Evolutionary conservation across 1,140 invertebrate species (phyloP).

Genomic region (Pararge aegeria): DNA sequence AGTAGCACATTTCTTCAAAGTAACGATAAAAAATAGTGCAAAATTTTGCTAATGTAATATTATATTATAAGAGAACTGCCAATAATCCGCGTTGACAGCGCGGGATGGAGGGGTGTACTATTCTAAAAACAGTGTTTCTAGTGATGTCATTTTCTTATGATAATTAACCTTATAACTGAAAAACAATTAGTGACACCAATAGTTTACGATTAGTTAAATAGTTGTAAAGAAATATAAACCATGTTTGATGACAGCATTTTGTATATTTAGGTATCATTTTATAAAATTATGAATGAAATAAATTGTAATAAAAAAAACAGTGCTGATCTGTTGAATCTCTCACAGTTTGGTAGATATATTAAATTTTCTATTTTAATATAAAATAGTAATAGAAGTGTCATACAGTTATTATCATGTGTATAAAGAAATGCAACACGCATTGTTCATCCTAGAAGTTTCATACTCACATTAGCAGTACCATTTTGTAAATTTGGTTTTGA

Average conservation of each 20-base stretch:
- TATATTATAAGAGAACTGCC: constrained; percentile 22
- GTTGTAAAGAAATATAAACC: constrained; percentile 53
- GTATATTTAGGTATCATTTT: constrained; percentile 70
- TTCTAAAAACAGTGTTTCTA: constrained; percentile 39
- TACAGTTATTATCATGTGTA: constrained; percentile 29
- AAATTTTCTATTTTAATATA: constrained; percentile 79
- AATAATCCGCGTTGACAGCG: constrained; percentile 26
- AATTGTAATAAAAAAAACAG: constrained; percentile 34
- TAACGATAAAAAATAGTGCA: constrained; percentile 21
- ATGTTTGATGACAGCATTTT: constrained; percentile 68
- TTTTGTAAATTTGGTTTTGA: background rate
- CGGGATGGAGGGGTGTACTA: constrained; percentile 30
- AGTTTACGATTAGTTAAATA: constrained; percentile 63
- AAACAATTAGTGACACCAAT: constrained; percentile 67
- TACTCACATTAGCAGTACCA: constrained; percentile 6
- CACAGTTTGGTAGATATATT: constrained; percentile 69
- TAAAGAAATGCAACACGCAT: constrained; percentile 39
- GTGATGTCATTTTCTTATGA: constrained; percentile 56
- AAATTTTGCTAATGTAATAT: constrained; percentile 35
- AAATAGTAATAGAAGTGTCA: constrained; percentile 50
- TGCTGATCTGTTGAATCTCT: constrained; percentile 67
- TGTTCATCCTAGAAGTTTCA: constrained; percentile 19
- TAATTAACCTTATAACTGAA: constrained; percentile 50
- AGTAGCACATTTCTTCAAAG: constrained; percentile 16
- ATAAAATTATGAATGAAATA: constrained; percentile 50